Conservation (phyloP, 2,113 vertebrate genomes). For the Budorcas taxicolor region DNA sequence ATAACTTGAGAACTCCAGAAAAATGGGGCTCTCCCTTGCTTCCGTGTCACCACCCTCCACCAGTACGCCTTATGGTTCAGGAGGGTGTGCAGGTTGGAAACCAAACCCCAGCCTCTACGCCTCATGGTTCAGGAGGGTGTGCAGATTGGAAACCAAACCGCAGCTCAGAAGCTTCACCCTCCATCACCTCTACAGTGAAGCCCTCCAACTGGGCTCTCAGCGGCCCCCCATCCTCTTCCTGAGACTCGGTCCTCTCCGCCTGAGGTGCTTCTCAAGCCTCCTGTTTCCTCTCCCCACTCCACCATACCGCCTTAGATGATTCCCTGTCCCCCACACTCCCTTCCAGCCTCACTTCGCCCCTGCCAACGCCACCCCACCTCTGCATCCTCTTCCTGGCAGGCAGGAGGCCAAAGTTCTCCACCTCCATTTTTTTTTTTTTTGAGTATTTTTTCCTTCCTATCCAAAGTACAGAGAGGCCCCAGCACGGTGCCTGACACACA, state of each 20-base stretch:
- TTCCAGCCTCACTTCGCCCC: neutral
- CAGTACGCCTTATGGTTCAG: neutral
- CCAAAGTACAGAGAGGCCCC: neutral
- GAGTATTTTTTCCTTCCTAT: neutral
- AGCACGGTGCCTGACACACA: neutral
- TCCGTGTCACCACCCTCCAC: fast-evolving
- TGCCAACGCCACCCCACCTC: neutral
- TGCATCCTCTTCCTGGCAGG: too few species aligned
- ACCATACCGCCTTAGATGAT: neutral
- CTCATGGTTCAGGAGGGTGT: neutral
- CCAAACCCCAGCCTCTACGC: neutral
- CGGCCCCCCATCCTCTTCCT: neutral
- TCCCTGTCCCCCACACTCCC: neutral
- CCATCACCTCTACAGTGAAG: neutral
- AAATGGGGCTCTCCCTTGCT: neutral
- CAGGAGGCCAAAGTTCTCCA: neutral
- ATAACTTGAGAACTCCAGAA: neutral
- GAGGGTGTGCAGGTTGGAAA: neutral
- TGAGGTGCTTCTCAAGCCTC: neutral
- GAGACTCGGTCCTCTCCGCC: neutral
- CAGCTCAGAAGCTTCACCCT: neutral
- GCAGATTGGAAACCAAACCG: neutral
- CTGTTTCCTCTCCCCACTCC: neutral
- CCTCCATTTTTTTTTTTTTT: neutral
- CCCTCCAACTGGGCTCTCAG: neutral